These are phyloP conservation scores for Solenopsis invicta DNA, from an alignment of 1,140 invertebrate species.

Conservation along the genomic window DNA sequence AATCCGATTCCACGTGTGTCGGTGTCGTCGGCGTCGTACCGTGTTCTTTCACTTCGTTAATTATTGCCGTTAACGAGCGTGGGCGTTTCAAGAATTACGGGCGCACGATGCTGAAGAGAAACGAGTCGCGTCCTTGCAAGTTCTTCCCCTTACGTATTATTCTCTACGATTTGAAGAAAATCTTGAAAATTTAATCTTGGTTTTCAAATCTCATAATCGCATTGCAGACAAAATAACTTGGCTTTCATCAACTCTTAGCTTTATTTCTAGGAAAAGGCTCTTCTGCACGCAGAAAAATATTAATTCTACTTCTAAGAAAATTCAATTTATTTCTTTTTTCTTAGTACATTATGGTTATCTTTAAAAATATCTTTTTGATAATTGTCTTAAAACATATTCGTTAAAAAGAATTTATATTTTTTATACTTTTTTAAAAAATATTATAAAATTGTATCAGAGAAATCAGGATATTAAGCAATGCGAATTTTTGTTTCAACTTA, in stretches of 20 bases:
- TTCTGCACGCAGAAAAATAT: no score
- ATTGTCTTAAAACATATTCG: no score
- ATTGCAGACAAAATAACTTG: neutral
- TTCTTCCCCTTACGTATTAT: neutral
- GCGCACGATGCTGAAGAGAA: neutral
- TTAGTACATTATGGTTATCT: no score
- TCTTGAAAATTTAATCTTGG: neutral
- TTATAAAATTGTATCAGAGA: no score
- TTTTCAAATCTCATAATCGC: neutral
- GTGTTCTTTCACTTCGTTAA: slow-evolving; percentile 20
- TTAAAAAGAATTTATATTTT: no score
- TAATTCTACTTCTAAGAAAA: no score
- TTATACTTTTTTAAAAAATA: no score
- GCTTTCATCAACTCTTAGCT: neutral
- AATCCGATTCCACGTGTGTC: neutral
- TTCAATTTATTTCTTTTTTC: no score
- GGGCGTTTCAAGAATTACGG: neutral
- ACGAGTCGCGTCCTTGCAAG: neutral
- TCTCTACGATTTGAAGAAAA: neutral
- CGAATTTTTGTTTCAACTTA: no score
- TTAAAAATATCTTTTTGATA: no score
- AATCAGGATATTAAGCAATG: no score
- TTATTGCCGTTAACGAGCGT: slow-evolving; percentile 23
- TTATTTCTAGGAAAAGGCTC: neutral
- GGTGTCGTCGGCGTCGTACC: neutral